Conservation (phyloP, 2,888 invertebrate species). For the Acronicta alni region DNA sequence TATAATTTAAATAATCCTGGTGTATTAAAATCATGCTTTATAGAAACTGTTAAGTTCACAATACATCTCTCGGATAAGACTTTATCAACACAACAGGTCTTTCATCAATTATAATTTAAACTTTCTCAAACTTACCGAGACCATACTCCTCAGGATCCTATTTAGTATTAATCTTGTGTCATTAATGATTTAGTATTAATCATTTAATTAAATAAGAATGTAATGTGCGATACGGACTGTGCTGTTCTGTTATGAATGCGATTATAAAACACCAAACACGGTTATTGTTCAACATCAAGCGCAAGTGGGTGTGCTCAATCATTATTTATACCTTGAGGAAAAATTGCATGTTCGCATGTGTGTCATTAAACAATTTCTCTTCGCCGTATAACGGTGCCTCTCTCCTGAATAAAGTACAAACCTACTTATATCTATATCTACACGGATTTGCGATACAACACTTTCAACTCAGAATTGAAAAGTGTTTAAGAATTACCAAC, state of each 20-base stretch:
- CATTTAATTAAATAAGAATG: background rate
- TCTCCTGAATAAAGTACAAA: conserved; percentile 5
- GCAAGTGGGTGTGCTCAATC: conserved; percentile 33
- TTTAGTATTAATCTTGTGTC: conserved; percentile 5
- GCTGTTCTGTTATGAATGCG: conserved; percentile 16
- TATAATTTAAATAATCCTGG: too few relatives aligned
- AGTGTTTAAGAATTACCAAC: background rate
- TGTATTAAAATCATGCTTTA: too few relatives aligned
- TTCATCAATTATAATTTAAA: too few relatives aligned
- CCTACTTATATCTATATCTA: conserved; percentile 1
- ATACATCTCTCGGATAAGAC: too few relatives aligned
- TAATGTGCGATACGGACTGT: background rate
- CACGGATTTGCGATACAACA: background rate
- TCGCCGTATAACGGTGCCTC: conserved; percentile 22
- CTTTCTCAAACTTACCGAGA: too few relatives aligned
- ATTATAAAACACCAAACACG: conserved; percentile 36
- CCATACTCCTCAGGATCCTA: too few relatives aligned
- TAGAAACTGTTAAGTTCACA: too few relatives aligned
- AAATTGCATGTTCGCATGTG: conserved; percentile 40
- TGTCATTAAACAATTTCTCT: conserved; percentile 44
- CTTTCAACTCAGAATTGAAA: background rate
- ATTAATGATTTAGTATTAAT: too few relatives aligned
- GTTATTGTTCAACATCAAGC: conserved; percentile 21
- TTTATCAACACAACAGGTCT: too few relatives aligned
- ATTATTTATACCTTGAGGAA: conserved; percentile 43